Percentiles rank a stretch among this genome's conserved stretches.
phyloP scores from a whole-genome alignment of 2,888 invertebrate genomes.

The Lycaena phlaeas region DNA sequence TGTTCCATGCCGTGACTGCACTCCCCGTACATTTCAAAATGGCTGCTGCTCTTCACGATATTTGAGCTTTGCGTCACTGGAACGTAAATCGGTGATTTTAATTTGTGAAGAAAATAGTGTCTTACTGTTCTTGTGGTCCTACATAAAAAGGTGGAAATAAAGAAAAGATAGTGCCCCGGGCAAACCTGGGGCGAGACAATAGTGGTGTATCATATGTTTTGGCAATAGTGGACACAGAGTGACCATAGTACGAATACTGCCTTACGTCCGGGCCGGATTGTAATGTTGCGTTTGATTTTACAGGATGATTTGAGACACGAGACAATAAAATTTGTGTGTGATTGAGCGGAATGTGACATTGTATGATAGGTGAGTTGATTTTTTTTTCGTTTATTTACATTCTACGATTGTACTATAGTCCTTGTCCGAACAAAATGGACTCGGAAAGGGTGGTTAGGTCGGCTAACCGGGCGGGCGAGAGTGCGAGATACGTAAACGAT shows the following conservation, averaged over 20 bases:
- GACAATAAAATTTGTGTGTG: slow-evolving; percentile 60
- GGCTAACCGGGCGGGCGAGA: slow-evolving; percentile 31
- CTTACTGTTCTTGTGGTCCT: slow-evolving; percentile 50
- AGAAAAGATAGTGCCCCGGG: slow-evolving; percentile 42
- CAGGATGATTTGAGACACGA: slow-evolving; percentile 64
- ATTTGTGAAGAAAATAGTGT: slow-evolving; percentile 51
- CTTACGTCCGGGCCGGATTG: slow-evolving; percentile 63
- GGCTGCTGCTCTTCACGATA: slow-evolving; percentile 74
- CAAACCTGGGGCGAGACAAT: slow-evolving; percentile 44
- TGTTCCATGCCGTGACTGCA: slow-evolving; percentile 73
- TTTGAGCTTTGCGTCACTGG: slow-evolving; percentile 75
- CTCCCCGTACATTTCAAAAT: slow-evolving; percentile 75
- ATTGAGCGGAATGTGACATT: slow-evolving; percentile 74
- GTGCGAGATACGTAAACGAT: slow-evolving; percentile 22
- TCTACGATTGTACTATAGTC: slow-evolving; percentile 40
- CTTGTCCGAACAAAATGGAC: slow-evolving; percentile 56
- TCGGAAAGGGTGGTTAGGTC: slow-evolving; percentile 46
- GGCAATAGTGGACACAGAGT: slow-evolving; percentile 59
- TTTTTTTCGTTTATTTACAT: slow-evolving; percentile 67
- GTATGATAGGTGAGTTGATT: slow-evolving; percentile 64
- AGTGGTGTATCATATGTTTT: slow-evolving; percentile 72
- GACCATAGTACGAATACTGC: slow-evolving; percentile 69
- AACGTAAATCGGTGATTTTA: slow-evolving; percentile 66
- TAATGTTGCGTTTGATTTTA: slow-evolving; percentile 65
- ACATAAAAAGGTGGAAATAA: slow-evolving; percentile 53